These are phyloP conservation scores for Oreonectes daqikongensis DNA, from an alignment of 2,797 vertebrate genomes.

Conservation along the genomic window DNA sequence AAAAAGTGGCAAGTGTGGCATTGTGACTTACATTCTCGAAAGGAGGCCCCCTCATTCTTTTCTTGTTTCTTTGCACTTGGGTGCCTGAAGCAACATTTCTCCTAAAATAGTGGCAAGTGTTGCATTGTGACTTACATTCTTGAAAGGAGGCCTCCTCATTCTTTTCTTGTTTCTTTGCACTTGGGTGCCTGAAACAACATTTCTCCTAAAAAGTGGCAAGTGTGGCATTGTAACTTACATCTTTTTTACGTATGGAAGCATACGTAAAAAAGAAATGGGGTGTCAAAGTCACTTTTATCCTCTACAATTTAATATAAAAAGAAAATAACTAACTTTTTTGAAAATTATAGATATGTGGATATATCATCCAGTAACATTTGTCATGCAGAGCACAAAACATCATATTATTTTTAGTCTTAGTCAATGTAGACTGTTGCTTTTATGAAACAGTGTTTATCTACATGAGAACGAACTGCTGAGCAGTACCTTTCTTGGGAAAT, in stretches of 20 bases:
- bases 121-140: constrained; percentile 4
- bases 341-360: constrained; percentile 3
- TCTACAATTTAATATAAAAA: background rate
- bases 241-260: background rate
- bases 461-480: constrained; percentile 11
- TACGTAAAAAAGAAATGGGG: constrained; percentile 28
- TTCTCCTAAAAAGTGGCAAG: no score
- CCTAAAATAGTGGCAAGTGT: constrained; percentile 14
- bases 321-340: constrained; percentile 7
- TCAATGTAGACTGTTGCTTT: background rate
- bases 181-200: no score
- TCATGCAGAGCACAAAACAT: background rate
- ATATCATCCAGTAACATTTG: constrained; percentile 6
- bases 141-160: no score
- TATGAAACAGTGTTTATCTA: constrained; percentile 2
- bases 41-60: constrained; percentile 26
- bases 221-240: no score
- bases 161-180: no score
- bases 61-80: constrained; percentile 12
- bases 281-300: constrained; percentile 33
- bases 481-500: background rate
- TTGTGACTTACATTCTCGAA: constrained; percentile 18
- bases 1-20: no score
- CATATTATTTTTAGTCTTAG: background rate
- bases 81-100: constrained; percentile 37